These are phyloP conservation scores for Noctua comes DNA, from an alignment of 2,888 invertebrate genomes.

Conservation along the genomic window DNA sequence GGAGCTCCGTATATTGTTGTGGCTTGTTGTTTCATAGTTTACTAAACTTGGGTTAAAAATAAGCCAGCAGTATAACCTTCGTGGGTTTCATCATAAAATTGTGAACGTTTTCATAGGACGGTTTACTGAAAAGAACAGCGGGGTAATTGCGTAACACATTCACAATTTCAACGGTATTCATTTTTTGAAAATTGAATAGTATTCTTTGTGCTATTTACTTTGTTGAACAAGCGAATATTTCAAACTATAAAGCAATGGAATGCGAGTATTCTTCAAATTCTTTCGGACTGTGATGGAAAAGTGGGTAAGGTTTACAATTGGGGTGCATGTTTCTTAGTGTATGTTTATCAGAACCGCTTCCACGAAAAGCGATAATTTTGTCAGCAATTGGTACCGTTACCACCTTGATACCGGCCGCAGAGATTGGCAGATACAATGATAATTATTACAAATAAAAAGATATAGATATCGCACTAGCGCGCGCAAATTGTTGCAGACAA, in stretches of 20 bases:
- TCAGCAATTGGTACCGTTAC: background rate
- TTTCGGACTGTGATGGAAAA: background rate
- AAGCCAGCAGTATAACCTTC: constrained; percentile 58
- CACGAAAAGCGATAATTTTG: background rate
- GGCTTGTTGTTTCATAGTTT: constrained; percentile 53
- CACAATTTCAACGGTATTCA: background rate
- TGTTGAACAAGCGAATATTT: background rate
- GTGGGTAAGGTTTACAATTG: background rate
- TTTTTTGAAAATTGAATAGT: background rate
- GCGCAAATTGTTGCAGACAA: no score
- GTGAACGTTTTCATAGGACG: background rate
- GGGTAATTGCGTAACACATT: background rate
- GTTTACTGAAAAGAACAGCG: background rate
- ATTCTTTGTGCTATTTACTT: background rate
- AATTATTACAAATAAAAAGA: no score
- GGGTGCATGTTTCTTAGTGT: background rate
- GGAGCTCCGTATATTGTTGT: constrained; percentile 50
- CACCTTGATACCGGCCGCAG: background rate
- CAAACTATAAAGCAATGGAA: background rate
- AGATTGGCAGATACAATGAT: background rate
- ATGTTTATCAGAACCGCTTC: background rate
- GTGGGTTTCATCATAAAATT: constrained; percentile 30
- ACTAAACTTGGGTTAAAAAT: constrained; percentile 67
- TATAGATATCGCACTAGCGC: no score
- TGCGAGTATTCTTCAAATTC: background rate